Percentiles rank a stretch among this genome's conserved stretches.
Conservation (phyloP, 2,113 vertebrate genomes). For the Phaetusa simplex region DNA sequence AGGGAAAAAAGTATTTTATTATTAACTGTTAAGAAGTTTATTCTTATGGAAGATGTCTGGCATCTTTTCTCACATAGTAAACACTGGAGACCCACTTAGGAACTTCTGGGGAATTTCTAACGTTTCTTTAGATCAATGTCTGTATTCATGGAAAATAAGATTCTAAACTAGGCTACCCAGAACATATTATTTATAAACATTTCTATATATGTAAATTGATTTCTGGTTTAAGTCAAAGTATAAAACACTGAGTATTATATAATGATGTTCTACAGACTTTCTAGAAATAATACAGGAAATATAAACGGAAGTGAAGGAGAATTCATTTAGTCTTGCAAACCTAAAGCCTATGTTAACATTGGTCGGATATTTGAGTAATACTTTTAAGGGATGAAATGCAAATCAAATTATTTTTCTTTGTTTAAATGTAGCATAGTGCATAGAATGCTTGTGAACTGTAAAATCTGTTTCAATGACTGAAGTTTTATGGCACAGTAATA, state of each 20-base stretch:
- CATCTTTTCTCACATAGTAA: neutral
- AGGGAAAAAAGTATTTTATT: neutral
- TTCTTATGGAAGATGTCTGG: neutral
- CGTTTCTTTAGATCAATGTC: neutral
- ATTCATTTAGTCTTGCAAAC: neutral
- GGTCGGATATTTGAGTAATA: neutral
- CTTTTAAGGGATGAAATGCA: neutral
- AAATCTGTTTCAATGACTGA: neutral
- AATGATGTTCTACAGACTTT: neutral
- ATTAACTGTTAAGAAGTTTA: neutral
- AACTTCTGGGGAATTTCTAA: neutral
- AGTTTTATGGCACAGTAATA: neutral
- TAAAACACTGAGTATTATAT: neutral
- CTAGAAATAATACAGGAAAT: neutral
- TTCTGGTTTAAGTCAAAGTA: neutral
- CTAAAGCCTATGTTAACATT: neutral
- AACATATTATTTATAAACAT: neutral
- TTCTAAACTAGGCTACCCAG: neutral
- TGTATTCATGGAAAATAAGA: neutral
- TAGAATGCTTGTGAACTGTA: neutral
- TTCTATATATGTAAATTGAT: neutral
- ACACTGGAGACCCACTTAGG: neutral
- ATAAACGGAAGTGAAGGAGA: neutral
- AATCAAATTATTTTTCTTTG: neutral
- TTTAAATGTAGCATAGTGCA: neutral